Evolutionary conservation across 2,113 vertebrate species (phyloP).

Genomic region (Pipa parva): DNA sequence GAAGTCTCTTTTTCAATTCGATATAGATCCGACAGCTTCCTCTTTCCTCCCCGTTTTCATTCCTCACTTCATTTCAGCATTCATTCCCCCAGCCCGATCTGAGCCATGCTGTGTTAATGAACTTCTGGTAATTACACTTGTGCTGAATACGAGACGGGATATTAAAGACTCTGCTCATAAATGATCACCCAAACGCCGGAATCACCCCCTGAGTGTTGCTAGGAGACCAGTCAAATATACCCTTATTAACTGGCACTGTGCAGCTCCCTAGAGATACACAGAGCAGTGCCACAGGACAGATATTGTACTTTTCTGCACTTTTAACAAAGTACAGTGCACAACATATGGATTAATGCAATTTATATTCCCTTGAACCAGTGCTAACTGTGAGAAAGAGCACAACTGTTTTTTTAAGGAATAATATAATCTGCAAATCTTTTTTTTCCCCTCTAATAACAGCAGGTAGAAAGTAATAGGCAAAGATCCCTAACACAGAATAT

Average conservation of each 20-base stretch:
- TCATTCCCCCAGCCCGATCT: constrained; percentile 13
- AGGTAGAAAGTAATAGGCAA: too few relatives aligned
- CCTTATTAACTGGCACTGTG: constrained; percentile 38
- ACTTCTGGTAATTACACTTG: constrained; percentile 38
- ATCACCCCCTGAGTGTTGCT: constrained; percentile 37
- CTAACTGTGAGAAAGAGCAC: neutral
- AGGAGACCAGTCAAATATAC: constrained; percentile 42
- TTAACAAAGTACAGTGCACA: neutral
- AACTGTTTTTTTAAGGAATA: too few relatives aligned
- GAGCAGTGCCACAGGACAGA: constrained; percentile 19
- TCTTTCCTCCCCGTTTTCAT: neutral
- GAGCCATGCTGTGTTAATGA: constrained; percentile 35
- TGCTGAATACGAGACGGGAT: constrained; percentile 33
- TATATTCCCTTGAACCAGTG: neutral
- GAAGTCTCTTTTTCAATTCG: constrained; percentile 56
- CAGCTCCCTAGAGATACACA: constrained; percentile 29
- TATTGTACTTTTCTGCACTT: constrained; percentile 14
- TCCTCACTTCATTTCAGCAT: constrained; percentile 11
- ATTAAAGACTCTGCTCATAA: constrained; percentile 40
- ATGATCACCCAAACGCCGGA: constrained; percentile 35
- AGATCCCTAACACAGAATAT: too few relatives aligned
- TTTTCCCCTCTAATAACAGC: too few relatives aligned
- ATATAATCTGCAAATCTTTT: neutral
- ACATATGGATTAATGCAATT: neutral
- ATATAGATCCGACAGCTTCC: constrained; percentile 11